phyloP scores from a whole-genome alignment of 1,140 invertebrate genomes.

The Fragariocoptes setiger region DNA sequence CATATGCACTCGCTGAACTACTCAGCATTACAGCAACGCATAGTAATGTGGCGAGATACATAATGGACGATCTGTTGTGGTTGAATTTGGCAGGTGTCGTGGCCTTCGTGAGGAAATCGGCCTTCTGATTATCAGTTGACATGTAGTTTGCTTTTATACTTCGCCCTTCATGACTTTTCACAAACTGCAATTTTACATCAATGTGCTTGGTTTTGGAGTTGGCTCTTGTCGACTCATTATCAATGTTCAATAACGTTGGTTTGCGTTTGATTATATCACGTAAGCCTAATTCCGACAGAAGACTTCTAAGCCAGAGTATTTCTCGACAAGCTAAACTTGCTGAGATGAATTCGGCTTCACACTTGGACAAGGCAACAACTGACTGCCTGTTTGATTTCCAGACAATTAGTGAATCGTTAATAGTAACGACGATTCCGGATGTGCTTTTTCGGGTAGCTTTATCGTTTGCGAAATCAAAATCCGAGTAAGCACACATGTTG shows the following conservation, averaged over 20 bases:
- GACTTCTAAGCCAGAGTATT: conserved; percentile 12
- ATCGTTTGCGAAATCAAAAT: conserved; percentile 7
- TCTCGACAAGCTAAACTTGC: conserved; percentile 15
- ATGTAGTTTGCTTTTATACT: no score
- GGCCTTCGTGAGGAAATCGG: no score
- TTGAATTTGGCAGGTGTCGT: no score
- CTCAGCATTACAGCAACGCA: no score
- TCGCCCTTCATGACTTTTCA: no score
- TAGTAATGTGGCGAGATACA: no score
- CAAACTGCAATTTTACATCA: conserved; percentile 13
- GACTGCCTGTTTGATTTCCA: conserved; percentile 14
- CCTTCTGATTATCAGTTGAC: no score
- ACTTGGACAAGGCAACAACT: conserved; percentile 13
- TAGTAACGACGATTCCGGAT: conserved; percentile 10
- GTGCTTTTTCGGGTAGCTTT: background rate
- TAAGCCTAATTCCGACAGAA: background rate
- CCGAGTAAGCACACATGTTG: background rate
- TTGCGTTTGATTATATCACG: no score
- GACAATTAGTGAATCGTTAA: conserved; percentile 12
- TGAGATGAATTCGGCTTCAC: conserved; percentile 17
- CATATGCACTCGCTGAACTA: no score
- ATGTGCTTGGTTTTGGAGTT: conserved; percentile 14
- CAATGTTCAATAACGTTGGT: conserved; percentile 6
- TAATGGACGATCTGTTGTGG: no score
- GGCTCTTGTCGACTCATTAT: conserved; percentile 12